Conservation (phyloP, 1,140 invertebrate genomes). For the Tetramorium simillimum region DNA sequence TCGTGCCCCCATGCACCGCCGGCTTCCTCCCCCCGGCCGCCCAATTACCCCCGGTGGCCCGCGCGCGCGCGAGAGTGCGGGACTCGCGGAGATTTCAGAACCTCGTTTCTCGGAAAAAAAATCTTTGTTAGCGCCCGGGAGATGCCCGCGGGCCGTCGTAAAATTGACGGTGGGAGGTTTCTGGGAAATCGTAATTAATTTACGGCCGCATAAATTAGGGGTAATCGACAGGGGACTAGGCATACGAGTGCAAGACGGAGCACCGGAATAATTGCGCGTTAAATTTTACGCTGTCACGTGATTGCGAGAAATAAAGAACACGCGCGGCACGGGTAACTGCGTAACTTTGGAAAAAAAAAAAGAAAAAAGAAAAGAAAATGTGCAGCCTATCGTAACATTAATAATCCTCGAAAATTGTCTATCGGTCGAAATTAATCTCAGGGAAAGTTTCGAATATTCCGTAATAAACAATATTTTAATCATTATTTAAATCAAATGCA, state of each 20-base stretch:
- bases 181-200: slow-evolving; percentile 60
- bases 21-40: slow-evolving; percentile 61
- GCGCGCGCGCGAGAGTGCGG: slow-evolving; percentile 28
- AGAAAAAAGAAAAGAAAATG: too few relatives aligned
- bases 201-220: slow-evolving; percentile 48
- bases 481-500: not conserved
- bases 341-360: not conserved
- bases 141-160: slow-evolving; percentile 35
- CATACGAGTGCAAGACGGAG: not conserved
- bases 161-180: slow-evolving; percentile 56
- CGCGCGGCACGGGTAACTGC: not conserved
- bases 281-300: slow-evolving; percentile 1
- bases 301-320: not conserved
- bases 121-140: slow-evolving; percentile 52
- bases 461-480: not conserved
- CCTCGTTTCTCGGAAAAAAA: slow-evolving; percentile 63
- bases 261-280: slow-evolving; percentile 1
- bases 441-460: not conserved
- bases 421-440: not conserved
- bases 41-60: slow-evolving; percentile 68
- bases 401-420: not conserved
- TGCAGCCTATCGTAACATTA: not conserved
- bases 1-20: slow-evolving; percentile 55
- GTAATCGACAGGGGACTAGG: slow-evolving; percentile 31
- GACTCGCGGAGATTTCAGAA: slow-evolving; percentile 60